Conservation (phyloP, 2,797 vertebrate species). For the Phataginus tricuspis region DNA sequence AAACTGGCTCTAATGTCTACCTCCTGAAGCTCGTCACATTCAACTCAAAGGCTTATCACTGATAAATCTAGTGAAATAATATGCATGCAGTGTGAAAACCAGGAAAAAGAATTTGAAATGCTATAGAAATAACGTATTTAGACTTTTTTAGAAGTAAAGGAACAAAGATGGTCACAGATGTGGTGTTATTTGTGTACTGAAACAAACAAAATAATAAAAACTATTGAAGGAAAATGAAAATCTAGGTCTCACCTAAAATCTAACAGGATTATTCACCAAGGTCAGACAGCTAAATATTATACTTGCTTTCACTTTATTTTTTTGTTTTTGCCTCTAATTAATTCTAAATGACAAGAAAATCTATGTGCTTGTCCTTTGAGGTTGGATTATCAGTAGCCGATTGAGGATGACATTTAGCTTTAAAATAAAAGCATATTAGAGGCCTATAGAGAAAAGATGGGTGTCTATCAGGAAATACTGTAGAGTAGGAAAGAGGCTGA, state of each 20-base stretch:
- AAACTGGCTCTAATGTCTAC: too few species aligned
- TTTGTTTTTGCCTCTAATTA: constrained; percentile 25
- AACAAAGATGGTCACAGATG: neutral
- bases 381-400: neutral
- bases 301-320: neutral
- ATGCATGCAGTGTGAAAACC: neutral
- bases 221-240: neutral
- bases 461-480: neutral
- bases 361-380: neutral
- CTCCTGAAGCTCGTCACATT: neutral
- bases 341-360: constrained; percentile 14
- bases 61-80: neutral
- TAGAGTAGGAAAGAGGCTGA: neutral
- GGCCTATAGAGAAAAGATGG: neutral
- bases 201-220: neutral
- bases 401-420: neutral
- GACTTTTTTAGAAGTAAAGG: constrained; percentile 1
- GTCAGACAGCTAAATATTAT: neutral
- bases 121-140: neutral
- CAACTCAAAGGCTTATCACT: neutral
- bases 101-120: neutral
- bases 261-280: neutral
- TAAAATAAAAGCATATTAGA: constrained; percentile 4
- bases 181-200: neutral
- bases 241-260: neutral